These are phyloP conservation scores for Meandrusa payeni DNA, from an alignment of 2,888 invertebrate species.

Conservation along the genomic window DNA sequence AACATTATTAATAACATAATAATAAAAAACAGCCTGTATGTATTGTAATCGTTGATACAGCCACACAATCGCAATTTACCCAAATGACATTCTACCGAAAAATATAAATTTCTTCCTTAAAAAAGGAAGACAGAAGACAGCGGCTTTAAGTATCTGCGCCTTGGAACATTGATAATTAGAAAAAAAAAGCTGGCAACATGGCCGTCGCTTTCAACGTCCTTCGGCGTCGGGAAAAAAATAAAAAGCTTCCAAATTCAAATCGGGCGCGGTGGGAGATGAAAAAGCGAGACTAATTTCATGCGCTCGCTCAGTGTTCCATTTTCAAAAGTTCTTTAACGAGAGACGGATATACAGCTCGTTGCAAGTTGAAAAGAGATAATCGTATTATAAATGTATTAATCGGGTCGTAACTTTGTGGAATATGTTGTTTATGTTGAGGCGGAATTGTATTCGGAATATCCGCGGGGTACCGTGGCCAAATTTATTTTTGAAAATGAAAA, in stretches of 20 bases:
- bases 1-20: not conserved
- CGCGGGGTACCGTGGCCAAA: conserved; percentile 25
- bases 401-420: conserved; percentile 68
- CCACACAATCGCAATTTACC: conserved; percentile 44
- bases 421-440: conserved; percentile 60
- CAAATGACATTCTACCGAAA: conserved; percentile 58
- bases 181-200: conserved; percentile 59
- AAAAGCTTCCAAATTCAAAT: conserved; percentile 67
- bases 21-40: conserved; percentile 31
- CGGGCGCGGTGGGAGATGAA: conserved; percentile 67
- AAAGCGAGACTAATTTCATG: conserved; percentile 75
- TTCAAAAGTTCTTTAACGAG: conserved; percentile 60
- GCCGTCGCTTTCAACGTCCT: conserved; percentile 59
- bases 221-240: conserved; percentile 46
- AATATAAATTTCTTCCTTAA: conserved; percentile 38
- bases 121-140: conserved; percentile 33
- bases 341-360: conserved; percentile 28
- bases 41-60: conserved; percentile 16
- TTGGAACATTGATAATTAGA: conserved; percentile 61
- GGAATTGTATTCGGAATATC: conserved; percentile 35
- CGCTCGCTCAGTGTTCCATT: conserved; percentile 67
- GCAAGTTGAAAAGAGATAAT: conserved; percentile 36
- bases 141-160: conserved; percentile 37
- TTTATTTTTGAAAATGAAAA: conserved; percentile 28
- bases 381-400: conserved; percentile 73